Conservation (phyloP, 2,797 vertebrate genomes). For the Hippoglossus hippoglossus region DNA sequence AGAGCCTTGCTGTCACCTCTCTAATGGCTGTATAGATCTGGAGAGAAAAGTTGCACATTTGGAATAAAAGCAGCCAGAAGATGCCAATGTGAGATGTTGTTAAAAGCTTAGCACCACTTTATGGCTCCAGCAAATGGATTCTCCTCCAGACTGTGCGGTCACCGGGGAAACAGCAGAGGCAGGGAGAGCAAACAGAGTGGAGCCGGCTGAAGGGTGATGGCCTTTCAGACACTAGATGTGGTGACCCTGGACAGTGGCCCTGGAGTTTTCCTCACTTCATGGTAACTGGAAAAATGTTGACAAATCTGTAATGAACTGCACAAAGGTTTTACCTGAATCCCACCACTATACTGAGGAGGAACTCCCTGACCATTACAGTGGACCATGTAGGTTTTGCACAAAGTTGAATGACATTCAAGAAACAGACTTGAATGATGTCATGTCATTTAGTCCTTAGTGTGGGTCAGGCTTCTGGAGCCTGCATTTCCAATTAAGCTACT, state of each 20-base stretch:
- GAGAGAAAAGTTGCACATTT: constrained; percentile 55
- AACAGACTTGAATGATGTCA: neutral
- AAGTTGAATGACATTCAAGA: too few relatives aligned
- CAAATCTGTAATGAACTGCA: neutral
- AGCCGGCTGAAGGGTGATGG: constrained; percentile 20
- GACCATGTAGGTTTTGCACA: neutral
- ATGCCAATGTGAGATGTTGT: constrained; percentile 68
- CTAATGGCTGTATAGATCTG: constrained; percentile 44
- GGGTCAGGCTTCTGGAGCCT: neutral
- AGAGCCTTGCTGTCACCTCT: constrained; percentile 34
- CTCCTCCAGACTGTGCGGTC: constrained; percentile 53
- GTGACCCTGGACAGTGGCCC: constrained; percentile 2
- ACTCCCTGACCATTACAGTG: neutral
- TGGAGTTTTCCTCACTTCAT: constrained; percentile 18
- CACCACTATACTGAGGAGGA: neutral
- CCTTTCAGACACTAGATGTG: constrained; percentile 31
- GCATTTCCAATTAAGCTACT: constrained; percentile 1
- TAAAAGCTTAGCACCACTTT: constrained; percentile 71
- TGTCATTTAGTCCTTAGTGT: neutral
- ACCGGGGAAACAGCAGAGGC: constrained; percentile 57
- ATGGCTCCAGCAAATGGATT: constrained; percentile 72
- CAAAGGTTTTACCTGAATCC: constrained; percentile 10
- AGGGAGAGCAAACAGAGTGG: constrained; percentile 21
- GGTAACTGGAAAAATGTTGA: constrained; percentile 7
- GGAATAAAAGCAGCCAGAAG: constrained; percentile 20